These are phyloP conservation scores for Nannoperca australis DNA, from an alignment of 2,797 vertebrate species.

Conservation along the genomic window DNA sequence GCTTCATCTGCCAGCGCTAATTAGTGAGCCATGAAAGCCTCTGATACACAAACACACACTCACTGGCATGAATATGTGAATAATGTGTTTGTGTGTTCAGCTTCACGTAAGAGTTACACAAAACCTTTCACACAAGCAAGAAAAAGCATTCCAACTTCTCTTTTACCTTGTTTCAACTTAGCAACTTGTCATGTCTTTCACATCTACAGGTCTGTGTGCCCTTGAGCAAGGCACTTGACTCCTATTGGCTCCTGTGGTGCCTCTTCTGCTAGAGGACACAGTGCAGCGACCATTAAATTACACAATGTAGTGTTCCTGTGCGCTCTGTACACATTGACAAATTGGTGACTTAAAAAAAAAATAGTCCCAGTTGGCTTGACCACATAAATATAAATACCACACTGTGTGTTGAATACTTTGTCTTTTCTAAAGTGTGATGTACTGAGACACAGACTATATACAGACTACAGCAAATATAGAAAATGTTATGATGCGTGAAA, in stretches of 20 bases:
- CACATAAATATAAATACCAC: slow-evolving; percentile 8
- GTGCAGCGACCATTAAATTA: not conserved
- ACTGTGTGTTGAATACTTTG: not conserved
- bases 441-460: not conserved
- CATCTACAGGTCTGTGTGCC: slow-evolving; percentile 39
- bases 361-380: not conserved
- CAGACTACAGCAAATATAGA: not conserved
- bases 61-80: slow-evolving; percentile 45
- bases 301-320: not conserved
- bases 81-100: slow-evolving; percentile 40
- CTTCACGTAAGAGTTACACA: slow-evolving; percentile 17
- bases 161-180: not conserved
- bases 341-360: not conserved
- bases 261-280: slow-evolving; percentile 12
- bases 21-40: slow-evolving; percentile 83
- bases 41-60: slow-evolving; percentile 54
- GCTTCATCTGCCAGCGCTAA: slow-evolving; percentile 94
- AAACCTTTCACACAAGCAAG: slow-evolving; percentile 2
- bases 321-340: not conserved
- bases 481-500: not conserved
- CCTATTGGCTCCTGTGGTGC: slow-evolving; percentile 11
- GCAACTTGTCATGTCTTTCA: not conserved
- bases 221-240: slow-evolving; percentile 40
- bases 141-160: slow-evolving; percentile 4
- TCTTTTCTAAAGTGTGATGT: not conserved